Evolutionary conservation across 2,888 invertebrate genomes (phyloP).

Genomic region (Cerastis rubricosa): DNA sequence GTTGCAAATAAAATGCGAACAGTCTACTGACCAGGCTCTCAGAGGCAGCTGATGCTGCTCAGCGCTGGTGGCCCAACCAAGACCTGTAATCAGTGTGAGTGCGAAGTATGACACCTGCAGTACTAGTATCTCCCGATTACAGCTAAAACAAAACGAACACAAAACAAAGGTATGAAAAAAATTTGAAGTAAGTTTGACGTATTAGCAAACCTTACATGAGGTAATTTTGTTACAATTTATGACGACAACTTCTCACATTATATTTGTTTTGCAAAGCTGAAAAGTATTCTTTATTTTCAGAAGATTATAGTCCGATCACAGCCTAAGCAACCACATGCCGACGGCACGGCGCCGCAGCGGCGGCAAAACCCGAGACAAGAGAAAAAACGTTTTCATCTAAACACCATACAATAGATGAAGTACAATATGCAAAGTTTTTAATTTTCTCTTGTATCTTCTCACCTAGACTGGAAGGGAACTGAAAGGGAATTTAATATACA

Average conservation of each 20-base stretch:
- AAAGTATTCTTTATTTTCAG: not conserved
- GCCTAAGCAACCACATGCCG: not conserved
- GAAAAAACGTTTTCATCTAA: not conserved
- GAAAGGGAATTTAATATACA: not conserved
- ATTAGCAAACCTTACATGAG: not conserved
- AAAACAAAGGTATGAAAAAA: not conserved
- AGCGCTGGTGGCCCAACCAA: constrained; percentile 84
- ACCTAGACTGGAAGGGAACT: no score
- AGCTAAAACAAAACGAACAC: constrained; percentile 68
- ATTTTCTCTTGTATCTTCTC: not conserved
- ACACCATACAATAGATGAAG: not conserved
- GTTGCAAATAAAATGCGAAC: not conserved
- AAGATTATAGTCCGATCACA: not conserved
- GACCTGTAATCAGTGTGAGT: constrained; percentile 77
- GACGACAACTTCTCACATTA: not conserved
- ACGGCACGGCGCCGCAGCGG: constrained; percentile 10
- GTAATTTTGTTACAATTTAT: not conserved
- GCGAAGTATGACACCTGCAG: constrained; percentile 75
- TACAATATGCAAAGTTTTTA: not conserved
- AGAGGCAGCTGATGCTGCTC: constrained; percentile 82
- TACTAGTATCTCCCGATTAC: constrained; percentile 77
- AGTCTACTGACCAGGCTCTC: constrained; percentile 80
- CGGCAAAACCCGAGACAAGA: no score
- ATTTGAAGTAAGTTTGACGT: not conserved
- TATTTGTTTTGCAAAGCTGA: not conserved